Evolutionary conservation across 2,888 invertebrate species (phyloP).

Genomic region (Platypus cylindrus): DNA sequence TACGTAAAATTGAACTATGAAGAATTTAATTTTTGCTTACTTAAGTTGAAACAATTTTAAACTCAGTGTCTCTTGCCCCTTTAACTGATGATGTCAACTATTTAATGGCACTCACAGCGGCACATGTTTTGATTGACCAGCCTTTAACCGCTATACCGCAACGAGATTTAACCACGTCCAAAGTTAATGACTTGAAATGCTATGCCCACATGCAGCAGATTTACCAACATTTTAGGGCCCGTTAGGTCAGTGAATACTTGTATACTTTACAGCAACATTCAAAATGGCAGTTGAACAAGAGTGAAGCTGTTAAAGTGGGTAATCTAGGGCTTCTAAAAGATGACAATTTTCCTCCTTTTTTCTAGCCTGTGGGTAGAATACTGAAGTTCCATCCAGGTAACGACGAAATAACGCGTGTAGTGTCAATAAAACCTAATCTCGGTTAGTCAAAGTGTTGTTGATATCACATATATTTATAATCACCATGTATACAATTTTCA

Average conservation of each 20-base stretch:
- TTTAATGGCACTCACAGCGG: constrained; percentile 18
- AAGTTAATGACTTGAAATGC: constrained; percentile 3
- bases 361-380: constrained; percentile 8
- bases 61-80: constrained; percentile 22
- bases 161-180: constrained; percentile 10
- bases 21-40: constrained; percentile 13
- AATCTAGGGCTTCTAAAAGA: constrained; percentile 6
- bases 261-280: constrained; percentile 2
- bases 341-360: constrained; percentile 7
- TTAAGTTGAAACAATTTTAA: constrained; percentile 24
- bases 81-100: constrained; percentile 21
- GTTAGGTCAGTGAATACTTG: constrained; percentile 6
- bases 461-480: no score
- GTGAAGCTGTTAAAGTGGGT: background rate
- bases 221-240: constrained; percentile 5
- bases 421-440: constrained; percentile 3
- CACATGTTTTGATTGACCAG: constrained; percentile 21
- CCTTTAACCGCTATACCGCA: constrained; percentile 17
- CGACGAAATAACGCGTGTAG: constrained; percentile 7
- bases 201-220: constrained; percentile 3
- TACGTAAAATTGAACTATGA: no score
- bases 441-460: no score
- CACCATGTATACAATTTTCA: no score
- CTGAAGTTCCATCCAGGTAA: constrained; percentile 7
- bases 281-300: constrained; percentile 5